phyloP scores from a whole-genome alignment of 2,888 invertebrate genomes.

The Tachina grossa region DNA sequence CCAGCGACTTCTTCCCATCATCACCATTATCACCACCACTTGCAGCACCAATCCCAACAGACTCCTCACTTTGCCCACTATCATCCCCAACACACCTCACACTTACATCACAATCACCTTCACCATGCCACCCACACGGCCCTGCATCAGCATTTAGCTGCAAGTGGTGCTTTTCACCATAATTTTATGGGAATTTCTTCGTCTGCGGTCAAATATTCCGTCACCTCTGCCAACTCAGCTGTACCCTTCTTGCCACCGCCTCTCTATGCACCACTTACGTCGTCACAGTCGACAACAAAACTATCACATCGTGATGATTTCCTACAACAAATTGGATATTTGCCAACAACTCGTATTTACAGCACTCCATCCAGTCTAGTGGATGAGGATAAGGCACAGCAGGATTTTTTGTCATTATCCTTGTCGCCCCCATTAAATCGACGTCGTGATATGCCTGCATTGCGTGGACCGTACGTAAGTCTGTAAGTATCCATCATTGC shows the following conservation, averaged over 20 bases:
- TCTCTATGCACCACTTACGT: slow-evolving; percentile 75
- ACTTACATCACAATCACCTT: slow-evolving; percentile 76
- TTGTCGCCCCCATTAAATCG: slow-evolving; percentile 83
- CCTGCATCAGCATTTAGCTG: slow-evolving; percentile 71
- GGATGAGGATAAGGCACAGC: slow-evolving; percentile 80
- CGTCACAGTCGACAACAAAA: slow-evolving; percentile 80
- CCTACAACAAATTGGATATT: slow-evolving; percentile 82
- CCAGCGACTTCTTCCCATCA: slow-evolving; percentile 66
- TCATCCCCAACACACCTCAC: slow-evolving; percentile 70
- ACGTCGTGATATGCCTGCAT: slow-evolving; percentile 82
- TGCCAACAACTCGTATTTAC: slow-evolving; percentile 82
- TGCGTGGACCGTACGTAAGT: slow-evolving; percentile 82
- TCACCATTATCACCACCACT: slow-evolving; percentile 75
- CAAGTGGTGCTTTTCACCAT: slow-evolving; percentile 64
- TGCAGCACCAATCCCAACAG: slow-evolving; percentile 75
- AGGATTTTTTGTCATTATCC: slow-evolving; percentile 82
- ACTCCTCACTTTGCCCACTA: slow-evolving; percentile 72
- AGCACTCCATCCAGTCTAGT: slow-evolving; percentile 80
- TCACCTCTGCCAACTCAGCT: slow-evolving; percentile 69
- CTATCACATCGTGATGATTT: slow-evolving; percentile 82
- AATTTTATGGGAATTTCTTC: slow-evolving; percentile 66
- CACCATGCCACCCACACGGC: slow-evolving; percentile 74
- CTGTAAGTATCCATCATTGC: slow-evolving; percentile 79
- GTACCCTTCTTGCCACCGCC: slow-evolving; percentile 63
- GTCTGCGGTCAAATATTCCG: slow-evolving; percentile 69